Conservation (phyloP, 2,888 invertebrate genomes). For the Euphydryas editha region DNA sequence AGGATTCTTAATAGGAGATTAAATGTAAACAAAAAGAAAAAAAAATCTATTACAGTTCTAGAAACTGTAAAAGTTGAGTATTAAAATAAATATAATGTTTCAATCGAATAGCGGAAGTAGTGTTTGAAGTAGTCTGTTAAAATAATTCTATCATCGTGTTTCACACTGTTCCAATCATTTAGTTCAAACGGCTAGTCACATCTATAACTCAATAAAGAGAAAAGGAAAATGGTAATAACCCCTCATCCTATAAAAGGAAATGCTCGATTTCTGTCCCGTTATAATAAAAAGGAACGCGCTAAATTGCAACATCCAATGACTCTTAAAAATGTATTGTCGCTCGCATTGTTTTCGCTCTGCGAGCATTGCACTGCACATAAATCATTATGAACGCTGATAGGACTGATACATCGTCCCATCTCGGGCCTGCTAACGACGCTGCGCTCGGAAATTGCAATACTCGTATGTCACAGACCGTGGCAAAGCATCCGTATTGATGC, state of each 20-base stretch:
- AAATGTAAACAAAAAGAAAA: too few species aligned
- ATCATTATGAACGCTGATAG: slow-evolving; percentile 57
- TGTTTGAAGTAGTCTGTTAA: background rate
- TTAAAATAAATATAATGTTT: background rate
- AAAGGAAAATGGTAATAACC: slow-evolving; percentile 10
- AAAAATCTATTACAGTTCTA: too few species aligned
- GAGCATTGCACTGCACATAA: slow-evolving; percentile 57
- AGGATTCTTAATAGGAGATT: too few species aligned
- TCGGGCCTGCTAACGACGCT: slow-evolving; percentile 58
- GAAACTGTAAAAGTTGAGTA: background rate
- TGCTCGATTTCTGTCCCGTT: slow-evolving; percentile 19
- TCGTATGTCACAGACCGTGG: slow-evolving; percentile 71
- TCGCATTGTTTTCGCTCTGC: slow-evolving; percentile 49
- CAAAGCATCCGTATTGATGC: slow-evolving; percentile 64
- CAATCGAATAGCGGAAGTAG: background rate
- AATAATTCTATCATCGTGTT: background rate
- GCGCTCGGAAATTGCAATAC: slow-evolving; percentile 77
- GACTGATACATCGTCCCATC: slow-evolving; percentile 54
- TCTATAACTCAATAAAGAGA: slow-evolving; percentile 4
- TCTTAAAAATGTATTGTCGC: slow-evolving; percentile 15
- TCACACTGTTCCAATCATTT: background rate
- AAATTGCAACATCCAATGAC: slow-evolving; percentile 15
- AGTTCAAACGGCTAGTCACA: background rate
- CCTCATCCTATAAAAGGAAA: slow-evolving; percentile 22
- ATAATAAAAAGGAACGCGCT: slow-evolving; percentile 12